phyloP scores from a whole-genome alignment of 2,797 vertebrate genomes.

The Typhlichthys subterraneus region DNA sequence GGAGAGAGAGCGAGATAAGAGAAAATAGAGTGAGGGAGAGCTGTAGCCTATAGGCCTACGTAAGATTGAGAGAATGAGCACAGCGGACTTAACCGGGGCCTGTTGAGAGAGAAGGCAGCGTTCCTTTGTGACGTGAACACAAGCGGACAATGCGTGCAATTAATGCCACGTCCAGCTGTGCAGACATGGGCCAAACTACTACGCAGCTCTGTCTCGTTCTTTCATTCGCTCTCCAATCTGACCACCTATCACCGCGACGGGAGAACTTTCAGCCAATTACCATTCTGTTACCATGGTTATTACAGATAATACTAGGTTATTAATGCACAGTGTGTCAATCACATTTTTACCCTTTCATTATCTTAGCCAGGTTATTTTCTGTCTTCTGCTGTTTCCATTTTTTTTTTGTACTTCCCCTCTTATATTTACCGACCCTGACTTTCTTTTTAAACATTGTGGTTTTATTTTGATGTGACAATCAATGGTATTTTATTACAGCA shows the following conservation, averaged over 20 bases:
- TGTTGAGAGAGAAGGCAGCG: slow-evolving; percentile 13
- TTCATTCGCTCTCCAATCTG: slow-evolving; percentile 20
- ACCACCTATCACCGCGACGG: slow-evolving; percentile 54
- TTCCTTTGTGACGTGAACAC: slow-evolving; percentile 61
- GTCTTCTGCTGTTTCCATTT: slow-evolving; percentile 41
- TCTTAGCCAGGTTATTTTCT: slow-evolving; percentile 68
- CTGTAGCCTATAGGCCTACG: not conserved
- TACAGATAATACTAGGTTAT: slow-evolving; percentile 80
- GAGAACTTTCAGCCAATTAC: slow-evolving; percentile 73
- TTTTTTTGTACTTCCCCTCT: slow-evolving; percentile 26
- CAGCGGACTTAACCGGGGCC: not conserved
- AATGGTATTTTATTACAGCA: no score
- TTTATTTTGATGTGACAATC: slow-evolving; percentile 6
- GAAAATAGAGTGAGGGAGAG: not conserved
- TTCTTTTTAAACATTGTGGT: slow-evolving; percentile 7
- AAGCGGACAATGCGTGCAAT: slow-evolving; percentile 56
- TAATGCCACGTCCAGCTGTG: slow-evolving; percentile 57
- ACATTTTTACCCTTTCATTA: slow-evolving; percentile 72
- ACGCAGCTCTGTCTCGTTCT: slow-evolving; percentile 22
- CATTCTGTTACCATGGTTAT: slow-evolving; percentile 76
- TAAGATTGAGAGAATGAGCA: not conserved
- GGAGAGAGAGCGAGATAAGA: not conserved
- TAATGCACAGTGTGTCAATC: slow-evolving; percentile 76
- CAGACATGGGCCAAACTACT: slow-evolving; percentile 31
- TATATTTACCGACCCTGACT: slow-evolving; percentile 19